Evolutionary conservation across 2,888 invertebrate genomes (phyloP), one percentile per base, ranked within the genome.

Genomic region (Cosmopolites sordidus): DNA sequence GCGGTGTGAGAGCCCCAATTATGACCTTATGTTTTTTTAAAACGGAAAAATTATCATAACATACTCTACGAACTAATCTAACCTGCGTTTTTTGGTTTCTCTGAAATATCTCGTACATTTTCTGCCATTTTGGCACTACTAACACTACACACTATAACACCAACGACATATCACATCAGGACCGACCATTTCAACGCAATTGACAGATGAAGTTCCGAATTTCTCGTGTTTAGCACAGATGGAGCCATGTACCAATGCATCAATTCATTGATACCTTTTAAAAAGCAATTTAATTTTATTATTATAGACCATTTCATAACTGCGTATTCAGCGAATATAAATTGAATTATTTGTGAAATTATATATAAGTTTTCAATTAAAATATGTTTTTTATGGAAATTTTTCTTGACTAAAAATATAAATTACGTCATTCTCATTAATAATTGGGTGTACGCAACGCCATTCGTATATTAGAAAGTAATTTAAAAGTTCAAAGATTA

Each of bases 61-160:
- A 2, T 9, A 3, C 14, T 40, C 16, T 40, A 16, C 11, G 14
- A 54, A 62, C 49, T 60, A 54, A 64, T 63, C 70, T 67, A 69
- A 74, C 74, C 73, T 71, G 71, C 63, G 62, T 68, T 66, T 70
- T 71, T 73, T 58, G 70, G 63, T 66, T 72, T 71, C 66, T 73
- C 70, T 60, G 64, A 65, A 66, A 68, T 69, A 63, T 71, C 70
- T 69, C 71, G 71, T 68, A 67, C 71, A 70, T 71, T 73, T 72
- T 74, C 74, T 73, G 73, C 73, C 74, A 74, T 74, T 73, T 73
- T 73, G 69, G 69, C 68, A 65, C 64, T 67, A 67, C 67, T 64
- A 64, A 67, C 64, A 66, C 63, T 62, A 64, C 64, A 65, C 66
- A 60, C 67, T 66, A 47, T 49, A 44, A 17, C 45, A 51, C 58